phyloP scores from a whole-genome alignment of 2,797 vertebrate genomes.

The Oophaga sylvatica region DNA sequence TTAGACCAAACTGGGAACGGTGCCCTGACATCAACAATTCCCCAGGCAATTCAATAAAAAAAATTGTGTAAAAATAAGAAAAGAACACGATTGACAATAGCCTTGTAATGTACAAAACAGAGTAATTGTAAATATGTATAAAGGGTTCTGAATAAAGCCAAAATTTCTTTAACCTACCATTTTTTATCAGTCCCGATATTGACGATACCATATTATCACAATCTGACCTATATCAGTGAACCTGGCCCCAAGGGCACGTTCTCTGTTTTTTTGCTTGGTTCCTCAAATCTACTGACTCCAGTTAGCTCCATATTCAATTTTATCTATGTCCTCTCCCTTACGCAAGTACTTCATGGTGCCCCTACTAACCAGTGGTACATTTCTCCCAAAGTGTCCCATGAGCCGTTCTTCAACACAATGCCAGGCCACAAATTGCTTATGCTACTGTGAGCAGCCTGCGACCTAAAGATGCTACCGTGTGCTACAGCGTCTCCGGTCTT shows the following conservation, averaged over 20 bases:
- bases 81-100: not conserved
- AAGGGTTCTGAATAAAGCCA: not conserved
- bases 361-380: not conserved
- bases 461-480: no score
- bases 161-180: not conserved
- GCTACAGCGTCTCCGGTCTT: no score
- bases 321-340: not conserved
- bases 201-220: not conserved
- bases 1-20: slow-evolving; percentile 14
- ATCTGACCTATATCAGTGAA: no score
- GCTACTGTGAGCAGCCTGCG: no score
- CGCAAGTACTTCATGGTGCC: not conserved
- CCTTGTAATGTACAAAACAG: not conserved
- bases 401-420: no score
- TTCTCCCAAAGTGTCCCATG: no score
- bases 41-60: slow-evolving; percentile 2
- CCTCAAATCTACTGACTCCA: not conserved
- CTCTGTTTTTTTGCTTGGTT: not conserved
- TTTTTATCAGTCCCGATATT: not conserved
- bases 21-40: slow-evolving; percentile 23
- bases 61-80: slow-evolving; percentile 1
- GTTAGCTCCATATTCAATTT: not conserved
- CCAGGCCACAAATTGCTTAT: no score
- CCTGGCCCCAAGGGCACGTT: no score
- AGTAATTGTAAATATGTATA: not conserved